These are phyloP conservation scores for Periplaneta americana DNA, from an alignment of 1,140 invertebrate species.

Conservation along the genomic window DNA sequence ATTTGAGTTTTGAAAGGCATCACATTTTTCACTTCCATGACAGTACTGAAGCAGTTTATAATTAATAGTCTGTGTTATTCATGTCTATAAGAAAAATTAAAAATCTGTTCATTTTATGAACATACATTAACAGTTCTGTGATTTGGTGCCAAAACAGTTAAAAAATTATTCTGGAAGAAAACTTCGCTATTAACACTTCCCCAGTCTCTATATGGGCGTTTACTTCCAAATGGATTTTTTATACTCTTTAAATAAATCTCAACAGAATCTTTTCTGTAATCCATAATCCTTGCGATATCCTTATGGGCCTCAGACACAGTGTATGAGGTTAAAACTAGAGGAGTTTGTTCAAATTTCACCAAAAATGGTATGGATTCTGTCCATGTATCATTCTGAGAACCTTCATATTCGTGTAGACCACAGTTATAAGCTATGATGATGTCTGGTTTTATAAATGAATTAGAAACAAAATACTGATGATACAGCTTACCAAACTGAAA, in stretches of 20 bases:
- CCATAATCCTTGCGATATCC: neutral
- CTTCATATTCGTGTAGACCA: conserved; percentile 15
- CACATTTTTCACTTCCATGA: too few species aligned
- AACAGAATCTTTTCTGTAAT: neutral
- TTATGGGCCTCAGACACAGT: neutral
- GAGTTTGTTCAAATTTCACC: neutral
- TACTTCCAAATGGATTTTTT: neutral
- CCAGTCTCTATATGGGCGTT: neutral
- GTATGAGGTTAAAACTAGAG: neutral
- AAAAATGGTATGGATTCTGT: neutral
- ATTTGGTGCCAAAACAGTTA: neutral
- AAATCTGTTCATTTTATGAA: too few species aligned
- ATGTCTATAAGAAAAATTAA: too few species aligned
- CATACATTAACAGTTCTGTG: too few species aligned
- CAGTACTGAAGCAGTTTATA: too few species aligned
- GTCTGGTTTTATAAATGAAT: conserved; percentile 9
- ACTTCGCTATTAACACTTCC: neutral
- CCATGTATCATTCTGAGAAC: neutral
- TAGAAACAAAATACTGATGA: conserved; percentile 5
- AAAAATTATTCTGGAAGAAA: neutral
- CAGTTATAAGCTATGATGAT: conserved; percentile 14
- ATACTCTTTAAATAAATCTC: neutral
- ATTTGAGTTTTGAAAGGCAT: too few species aligned
- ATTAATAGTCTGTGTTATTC: too few species aligned
- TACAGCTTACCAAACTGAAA: neutral